phyloP scores from a whole-genome alignment of 2,888 invertebrate genomes.

The Polydrusus tereticollis region DNA sequence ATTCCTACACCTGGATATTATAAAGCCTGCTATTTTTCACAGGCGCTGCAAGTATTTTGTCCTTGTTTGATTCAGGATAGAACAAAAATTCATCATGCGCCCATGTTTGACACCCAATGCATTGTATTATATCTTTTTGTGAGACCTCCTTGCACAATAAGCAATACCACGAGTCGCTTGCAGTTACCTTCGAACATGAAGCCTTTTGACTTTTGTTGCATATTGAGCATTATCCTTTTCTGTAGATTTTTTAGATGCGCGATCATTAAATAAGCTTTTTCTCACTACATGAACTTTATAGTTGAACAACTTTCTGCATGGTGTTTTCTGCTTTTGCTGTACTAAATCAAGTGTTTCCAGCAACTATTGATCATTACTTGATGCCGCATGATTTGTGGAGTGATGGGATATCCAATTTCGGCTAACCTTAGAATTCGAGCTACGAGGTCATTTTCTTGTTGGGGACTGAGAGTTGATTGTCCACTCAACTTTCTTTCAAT shows the following conservation, averaged over 20 bases:
- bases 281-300: too few species aligned
- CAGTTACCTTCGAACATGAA: neutral
- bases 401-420: constrained; percentile 8
- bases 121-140: neutral
- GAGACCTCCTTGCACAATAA: neutral
- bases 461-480: neutral
- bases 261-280: too few species aligned
- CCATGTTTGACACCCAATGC: neutral
- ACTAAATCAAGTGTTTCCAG: too few species aligned
- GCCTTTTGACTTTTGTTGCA: too few species aligned
- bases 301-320: too few species aligned
- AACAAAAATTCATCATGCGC: neutral
- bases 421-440: neutral
- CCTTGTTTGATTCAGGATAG: neutral
- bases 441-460: neutral
- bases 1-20: too few species aligned
- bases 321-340: too few species aligned
- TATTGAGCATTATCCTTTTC: too few species aligned
- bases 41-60: too few species aligned
- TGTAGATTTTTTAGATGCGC: too few species aligned
- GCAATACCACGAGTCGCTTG: neutral
- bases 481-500: constrained; percentile 2
- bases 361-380: too few species aligned
- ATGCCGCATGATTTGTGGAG: constrained; percentile 15
- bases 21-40: too few species aligned